Percentiles rank a stretch among this genome's conserved stretches.
These are phyloP conservation scores for Lasioglossum oenotherae DNA, from an alignment of 2,888 invertebrate genomes.

Conservation along the genomic window DNA sequence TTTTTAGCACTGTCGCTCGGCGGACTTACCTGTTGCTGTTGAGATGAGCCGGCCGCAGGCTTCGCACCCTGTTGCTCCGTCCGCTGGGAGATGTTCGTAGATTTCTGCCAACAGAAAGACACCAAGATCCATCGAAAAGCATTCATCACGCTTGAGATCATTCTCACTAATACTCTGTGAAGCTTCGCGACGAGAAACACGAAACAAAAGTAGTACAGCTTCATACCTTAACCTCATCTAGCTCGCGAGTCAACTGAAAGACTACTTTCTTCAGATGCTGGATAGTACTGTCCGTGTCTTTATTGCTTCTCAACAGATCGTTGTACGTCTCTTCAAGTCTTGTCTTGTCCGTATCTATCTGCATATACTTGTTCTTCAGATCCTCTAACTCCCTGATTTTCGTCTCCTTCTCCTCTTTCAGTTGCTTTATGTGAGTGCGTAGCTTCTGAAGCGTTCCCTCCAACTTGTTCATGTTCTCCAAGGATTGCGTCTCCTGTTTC, in stretches of 20 bases:
- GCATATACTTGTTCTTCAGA: constrained; percentile 77
- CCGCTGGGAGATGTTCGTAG: constrained; percentile 57
- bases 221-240: constrained; percentile 76
- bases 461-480: constrained; percentile 74
- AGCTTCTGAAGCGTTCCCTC: constrained; percentile 75
- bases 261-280: constrained; percentile 78
- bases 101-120: constrained; percentile 61
- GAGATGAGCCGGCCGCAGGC: constrained; percentile 48
- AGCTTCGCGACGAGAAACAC: background rate
- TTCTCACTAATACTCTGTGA: background rate
- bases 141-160: background rate
- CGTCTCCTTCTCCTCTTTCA: constrained; percentile 72
- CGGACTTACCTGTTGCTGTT: constrained; percentile 81
- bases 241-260: constrained; percentile 77
- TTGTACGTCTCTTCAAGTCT: constrained; percentile 77
- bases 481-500: constrained; percentile 75
- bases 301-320: constrained; percentile 71
- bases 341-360: constrained; percentile 76
- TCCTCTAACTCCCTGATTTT: constrained; percentile 73
- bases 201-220: background rate
- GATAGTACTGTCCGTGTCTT: constrained; percentile 70
- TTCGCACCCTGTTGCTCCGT: constrained; percentile 7
- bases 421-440: constrained; percentile 72
- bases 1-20: constrained; percentile 75
- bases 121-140: background rate